Evolutionary conservation across 2,113 vertebrate species (phyloP).

Genomic region (Chunga burmeisteri): DNA sequence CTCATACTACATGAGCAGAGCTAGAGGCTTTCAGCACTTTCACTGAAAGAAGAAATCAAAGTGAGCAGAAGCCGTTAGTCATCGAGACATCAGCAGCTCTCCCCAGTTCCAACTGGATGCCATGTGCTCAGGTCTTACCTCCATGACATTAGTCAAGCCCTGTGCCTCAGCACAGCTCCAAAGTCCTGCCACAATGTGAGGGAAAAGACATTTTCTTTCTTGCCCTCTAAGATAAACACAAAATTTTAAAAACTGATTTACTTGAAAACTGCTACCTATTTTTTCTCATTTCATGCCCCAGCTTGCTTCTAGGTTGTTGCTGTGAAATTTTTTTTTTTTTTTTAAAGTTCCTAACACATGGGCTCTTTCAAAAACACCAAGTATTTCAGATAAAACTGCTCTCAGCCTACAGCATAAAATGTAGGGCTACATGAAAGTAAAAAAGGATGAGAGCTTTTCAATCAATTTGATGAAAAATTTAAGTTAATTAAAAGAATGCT

Average conservation of each 20-base stretch:
- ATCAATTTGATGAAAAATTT: constrained; percentile 82
- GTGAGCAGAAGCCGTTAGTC: neutral
- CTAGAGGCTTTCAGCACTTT: neutral
- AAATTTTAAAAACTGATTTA: neutral
- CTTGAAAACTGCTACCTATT: constrained; percentile 27
- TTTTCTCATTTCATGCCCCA: constrained; percentile 43
- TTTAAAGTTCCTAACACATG: neutral
- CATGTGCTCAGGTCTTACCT: neutral
- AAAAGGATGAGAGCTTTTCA: constrained; percentile 79
- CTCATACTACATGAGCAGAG: neutral
- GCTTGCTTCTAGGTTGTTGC: constrained; percentile 53
- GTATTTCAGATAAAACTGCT: constrained; percentile 63
- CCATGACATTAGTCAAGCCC: neutral
- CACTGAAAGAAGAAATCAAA: neutral
- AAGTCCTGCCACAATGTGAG: neutral
- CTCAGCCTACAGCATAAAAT: constrained; percentile 64
- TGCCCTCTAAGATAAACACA: constrained; percentile 16
- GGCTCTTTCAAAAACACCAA: constrained; percentile 55
- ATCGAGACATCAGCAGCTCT: neutral
- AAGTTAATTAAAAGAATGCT: constrained; percentile 85
- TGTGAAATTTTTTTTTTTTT: neutral
- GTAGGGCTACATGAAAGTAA: constrained; percentile 73
- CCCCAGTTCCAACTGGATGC: neutral
- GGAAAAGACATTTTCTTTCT: neutral
- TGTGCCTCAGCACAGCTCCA: neutral